Conservation (phyloP, 1,140 invertebrate species). For the Piezodorus guildinii region DNA sequence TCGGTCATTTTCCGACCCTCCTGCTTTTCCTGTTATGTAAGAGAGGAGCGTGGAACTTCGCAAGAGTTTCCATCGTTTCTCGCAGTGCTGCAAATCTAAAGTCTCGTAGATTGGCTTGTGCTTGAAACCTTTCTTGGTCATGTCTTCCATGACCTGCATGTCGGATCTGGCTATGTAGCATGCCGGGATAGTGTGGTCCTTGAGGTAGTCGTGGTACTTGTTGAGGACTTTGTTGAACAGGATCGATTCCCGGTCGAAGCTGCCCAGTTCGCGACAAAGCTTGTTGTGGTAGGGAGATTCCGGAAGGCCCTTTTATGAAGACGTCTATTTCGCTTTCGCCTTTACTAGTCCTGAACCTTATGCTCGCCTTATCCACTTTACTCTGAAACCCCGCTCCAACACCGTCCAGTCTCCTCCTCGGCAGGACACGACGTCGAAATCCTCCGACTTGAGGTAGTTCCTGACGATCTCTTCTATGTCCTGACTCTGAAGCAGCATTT, state of each 20-base stretch:
- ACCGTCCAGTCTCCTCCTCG: too few relatives aligned
- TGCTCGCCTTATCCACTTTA: too few relatives aligned
- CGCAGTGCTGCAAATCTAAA: slow-evolving; percentile 5
- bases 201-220: neutral
- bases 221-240: too few relatives aligned
- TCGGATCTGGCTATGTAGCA: slow-evolving; percentile 1
- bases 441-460: too few relatives aligned
- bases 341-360: too few relatives aligned
- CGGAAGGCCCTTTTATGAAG: neutral
- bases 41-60: neutral
- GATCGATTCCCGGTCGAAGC: neutral
- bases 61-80: neutral
- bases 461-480: too few relatives aligned
- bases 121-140: slow-evolving; percentile 1
- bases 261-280: neutral
- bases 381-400: too few relatives aligned
- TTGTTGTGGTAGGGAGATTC: neutral
- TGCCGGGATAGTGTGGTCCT: neutral
- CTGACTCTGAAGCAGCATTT: too few relatives aligned
- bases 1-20: neutral
- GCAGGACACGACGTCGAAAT: too few relatives aligned
- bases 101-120: neutral
- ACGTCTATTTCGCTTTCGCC: neutral
- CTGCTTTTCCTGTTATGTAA: neutral
- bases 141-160: neutral